These are phyloP conservation scores for Crotalus tigris DNA, from an alignment of 2,113 vertebrate species.

Conservation along the genomic window DNA sequence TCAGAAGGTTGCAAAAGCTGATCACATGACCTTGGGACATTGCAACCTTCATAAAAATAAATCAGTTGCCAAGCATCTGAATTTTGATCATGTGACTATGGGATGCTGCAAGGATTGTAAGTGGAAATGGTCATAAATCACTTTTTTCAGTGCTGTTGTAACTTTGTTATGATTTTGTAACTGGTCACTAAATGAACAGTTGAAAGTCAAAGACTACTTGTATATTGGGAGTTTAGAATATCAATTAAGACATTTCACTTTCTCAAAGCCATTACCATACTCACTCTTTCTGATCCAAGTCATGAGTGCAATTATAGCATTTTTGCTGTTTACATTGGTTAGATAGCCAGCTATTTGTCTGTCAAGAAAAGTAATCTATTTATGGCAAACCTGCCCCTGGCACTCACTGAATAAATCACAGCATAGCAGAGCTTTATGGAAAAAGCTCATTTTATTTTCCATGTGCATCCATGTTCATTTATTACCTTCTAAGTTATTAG, in stretches of 20 bases:
- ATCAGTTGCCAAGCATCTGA: neutral
- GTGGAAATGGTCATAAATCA: neutral
- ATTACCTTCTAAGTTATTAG: constrained; percentile 45
- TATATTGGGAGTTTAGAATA: neutral
- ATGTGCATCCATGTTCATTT: constrained; percentile 58
- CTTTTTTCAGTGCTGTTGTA: neutral
- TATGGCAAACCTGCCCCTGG: constrained; percentile 60
- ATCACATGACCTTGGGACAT: neutral
- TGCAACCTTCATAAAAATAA: neutral
- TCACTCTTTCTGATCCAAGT: neutral
- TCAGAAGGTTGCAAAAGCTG: neutral
- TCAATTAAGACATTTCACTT: neutral
- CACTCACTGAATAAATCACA: constrained; percentile 63
- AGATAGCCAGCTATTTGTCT: neutral
- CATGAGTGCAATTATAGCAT: neutral
- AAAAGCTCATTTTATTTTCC: constrained; percentile 73
- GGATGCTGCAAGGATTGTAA: neutral
- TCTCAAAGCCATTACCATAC: neutral
- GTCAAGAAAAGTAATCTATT: constrained; percentile 59
- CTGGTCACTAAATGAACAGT: neutral
- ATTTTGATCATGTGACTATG: neutral
- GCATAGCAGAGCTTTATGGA: constrained; percentile 66
- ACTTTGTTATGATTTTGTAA: neutral
- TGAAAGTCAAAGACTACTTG: neutral
- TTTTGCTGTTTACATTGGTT: constrained; percentile 17